Percentiles rank a stretch among this genome's conserved stretches.
phyloP scores from a whole-genome alignment of 2,888 invertebrate species.

The Conus canariensis region DNA sequence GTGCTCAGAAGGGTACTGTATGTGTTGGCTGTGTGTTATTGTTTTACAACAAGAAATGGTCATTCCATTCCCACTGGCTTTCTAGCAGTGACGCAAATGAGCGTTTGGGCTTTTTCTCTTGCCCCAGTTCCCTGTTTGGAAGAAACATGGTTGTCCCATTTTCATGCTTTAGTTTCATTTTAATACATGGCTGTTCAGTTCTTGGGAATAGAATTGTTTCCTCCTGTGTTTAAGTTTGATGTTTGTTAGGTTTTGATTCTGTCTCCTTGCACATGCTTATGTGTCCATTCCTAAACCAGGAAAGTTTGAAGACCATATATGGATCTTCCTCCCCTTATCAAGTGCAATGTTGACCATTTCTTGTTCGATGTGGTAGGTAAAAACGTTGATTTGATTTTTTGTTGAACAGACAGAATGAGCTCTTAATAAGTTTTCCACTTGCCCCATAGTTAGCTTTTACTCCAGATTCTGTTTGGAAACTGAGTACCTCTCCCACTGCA shows the following conservation, averaged over 20 bases:
- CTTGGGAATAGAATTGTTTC: not conserved
- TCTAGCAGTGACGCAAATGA: not conserved
- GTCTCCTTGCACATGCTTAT: not conserved
- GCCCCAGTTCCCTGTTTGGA: not conserved
- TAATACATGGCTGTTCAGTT: not conserved
- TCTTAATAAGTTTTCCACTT: too few relatives aligned
- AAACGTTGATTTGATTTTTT: too few relatives aligned
- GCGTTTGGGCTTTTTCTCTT: not conserved
- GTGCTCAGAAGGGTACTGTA: not conserved
- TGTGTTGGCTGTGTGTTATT: not conserved
- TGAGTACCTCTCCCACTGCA: not conserved
- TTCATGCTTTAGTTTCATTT: not conserved
- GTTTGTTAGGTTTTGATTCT: not conserved
- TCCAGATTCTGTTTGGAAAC: not conserved
- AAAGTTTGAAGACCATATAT: not conserved
- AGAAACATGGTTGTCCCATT: not conserved
- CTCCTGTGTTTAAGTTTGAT: not conserved
- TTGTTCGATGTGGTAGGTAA: not conserved
- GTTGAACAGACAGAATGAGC: too few relatives aligned
- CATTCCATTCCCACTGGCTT: slow-evolving; percentile 2
- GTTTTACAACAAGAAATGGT: slow-evolving; percentile 9
- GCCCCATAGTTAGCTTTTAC: not conserved
- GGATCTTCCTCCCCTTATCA: not conserved
- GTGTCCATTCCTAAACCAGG: not conserved
- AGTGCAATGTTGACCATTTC: slow-evolving; percentile 26